Percentiles rank a stretch among this genome's conserved stretches.
Evolutionary conservation across 2,888 invertebrate genomes (phyloP).

Genomic region (Apocheima hispidaria): DNA sequence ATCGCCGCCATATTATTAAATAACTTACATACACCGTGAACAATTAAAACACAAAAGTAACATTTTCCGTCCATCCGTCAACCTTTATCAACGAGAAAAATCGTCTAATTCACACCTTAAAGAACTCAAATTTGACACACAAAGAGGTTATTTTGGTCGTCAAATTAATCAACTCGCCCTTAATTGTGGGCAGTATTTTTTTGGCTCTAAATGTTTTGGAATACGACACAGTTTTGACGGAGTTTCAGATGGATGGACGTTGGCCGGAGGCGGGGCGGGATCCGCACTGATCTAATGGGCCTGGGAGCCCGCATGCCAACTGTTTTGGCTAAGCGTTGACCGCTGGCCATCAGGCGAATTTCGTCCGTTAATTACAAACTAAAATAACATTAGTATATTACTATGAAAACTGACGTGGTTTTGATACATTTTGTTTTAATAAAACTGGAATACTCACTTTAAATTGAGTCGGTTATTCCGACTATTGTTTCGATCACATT

Average conservation of each 20-base stretch:
- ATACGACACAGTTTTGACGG: constrained; percentile 75
- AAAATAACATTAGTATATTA: not conserved
- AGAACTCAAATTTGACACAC: constrained; percentile 67
- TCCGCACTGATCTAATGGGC: constrained; percentile 50
- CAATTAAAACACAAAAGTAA: constrained; percentile 76
- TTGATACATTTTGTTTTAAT: too few species aligned
- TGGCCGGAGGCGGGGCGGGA: constrained; percentile 67
- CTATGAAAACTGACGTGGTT: too few species aligned
- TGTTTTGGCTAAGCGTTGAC: constrained; percentile 28
- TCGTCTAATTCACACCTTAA: constrained; percentile 82
- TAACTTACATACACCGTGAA: constrained; percentile 79
- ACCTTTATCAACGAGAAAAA: constrained; percentile 83
- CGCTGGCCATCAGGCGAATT: constrained; percentile 19
- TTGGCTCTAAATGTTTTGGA: constrained; percentile 19
- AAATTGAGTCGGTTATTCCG: too few species aligned
- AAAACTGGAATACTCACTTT: too few species aligned
- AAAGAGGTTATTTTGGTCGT: constrained; percentile 59
- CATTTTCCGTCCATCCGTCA: constrained; percentile 76
- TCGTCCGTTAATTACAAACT: constrained; percentile 7
- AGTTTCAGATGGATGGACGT: constrained; percentile 78
- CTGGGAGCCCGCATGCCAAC: constrained; percentile 51
- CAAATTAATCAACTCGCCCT: constrained; percentile 44
- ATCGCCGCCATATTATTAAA: constrained; percentile 74
- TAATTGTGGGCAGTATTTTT: constrained; percentile 37
- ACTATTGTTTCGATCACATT: too few species aligned